phyloP scores from a whole-genome alignment of 2,797 vertebrate species.

The Loris lydekkerianus region DNA sequence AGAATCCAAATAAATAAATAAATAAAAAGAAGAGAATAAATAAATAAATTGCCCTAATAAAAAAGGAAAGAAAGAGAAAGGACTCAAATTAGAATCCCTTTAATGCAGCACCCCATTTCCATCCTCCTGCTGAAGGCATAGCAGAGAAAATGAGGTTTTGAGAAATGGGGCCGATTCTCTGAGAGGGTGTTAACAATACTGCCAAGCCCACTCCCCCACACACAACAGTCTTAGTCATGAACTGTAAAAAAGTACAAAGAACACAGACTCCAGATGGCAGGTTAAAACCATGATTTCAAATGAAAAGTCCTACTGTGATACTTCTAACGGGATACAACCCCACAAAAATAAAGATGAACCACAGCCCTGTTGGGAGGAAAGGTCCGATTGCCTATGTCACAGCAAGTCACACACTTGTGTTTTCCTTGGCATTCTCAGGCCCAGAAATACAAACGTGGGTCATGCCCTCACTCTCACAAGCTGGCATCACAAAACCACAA shows the following conservation, averaged over 20 bases:
- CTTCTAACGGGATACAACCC: not conserved
- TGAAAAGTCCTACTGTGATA: constrained; percentile 57
- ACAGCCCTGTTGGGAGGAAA: not conserved
- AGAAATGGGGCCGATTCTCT: not conserved
- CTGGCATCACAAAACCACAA: not conserved
- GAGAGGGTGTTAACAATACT: not conserved
- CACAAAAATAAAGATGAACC: constrained; percentile 70
- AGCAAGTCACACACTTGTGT: not conserved
- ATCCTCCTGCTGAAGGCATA: not conserved
- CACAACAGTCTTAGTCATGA: constrained; percentile 2
- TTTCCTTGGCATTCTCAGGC: not conserved
- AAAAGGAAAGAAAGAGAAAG: not conserved
- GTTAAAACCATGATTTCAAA: constrained; percentile 68
- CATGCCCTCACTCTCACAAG: not conserved
- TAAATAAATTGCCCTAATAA: not conserved
- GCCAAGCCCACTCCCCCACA: not conserved
- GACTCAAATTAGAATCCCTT: not conserved
- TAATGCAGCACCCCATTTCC: not conserved
- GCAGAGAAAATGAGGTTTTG: not conserved
- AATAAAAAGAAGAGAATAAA: not conserved
- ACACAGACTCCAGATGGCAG: constrained; percentile 68
- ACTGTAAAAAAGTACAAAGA: constrained; percentile 57
- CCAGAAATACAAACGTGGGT: constrained; percentile 64
- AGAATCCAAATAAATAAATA: no score
- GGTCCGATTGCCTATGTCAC: not conserved